These are phyloP conservation scores for Nasonovia ribisnigri DNA, from an alignment of 2,888 invertebrate genomes.

Conservation along the genomic window DNA sequence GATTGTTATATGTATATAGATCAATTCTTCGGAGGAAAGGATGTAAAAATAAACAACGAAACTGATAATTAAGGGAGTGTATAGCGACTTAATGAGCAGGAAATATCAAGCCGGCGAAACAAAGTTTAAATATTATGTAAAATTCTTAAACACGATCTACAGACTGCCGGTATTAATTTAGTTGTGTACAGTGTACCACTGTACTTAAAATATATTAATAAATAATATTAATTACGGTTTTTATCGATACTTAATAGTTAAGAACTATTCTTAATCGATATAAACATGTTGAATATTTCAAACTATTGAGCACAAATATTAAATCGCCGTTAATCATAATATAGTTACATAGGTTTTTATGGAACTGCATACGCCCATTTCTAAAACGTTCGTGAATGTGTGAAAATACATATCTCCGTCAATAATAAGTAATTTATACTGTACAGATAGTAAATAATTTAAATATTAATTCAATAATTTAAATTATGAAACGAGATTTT, in stretches of 20 bases:
- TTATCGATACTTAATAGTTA: neutral
- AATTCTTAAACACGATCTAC: neutral
- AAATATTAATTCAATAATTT: conserved; percentile 28
- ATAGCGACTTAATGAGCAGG: neutral
- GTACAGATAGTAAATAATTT: conserved; percentile 6
- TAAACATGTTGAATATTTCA: neutral
- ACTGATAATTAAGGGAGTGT: neutral
- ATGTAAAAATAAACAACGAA: neutral
- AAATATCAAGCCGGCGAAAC: neutral
- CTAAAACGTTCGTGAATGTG: neutral
- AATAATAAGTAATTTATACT: conserved; percentile 19
- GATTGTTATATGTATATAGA: no score
- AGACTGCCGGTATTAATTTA: neutral
- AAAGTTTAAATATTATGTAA: neutral
- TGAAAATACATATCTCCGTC: neutral
- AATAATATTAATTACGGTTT: neutral
- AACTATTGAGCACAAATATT: neutral
- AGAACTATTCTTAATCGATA: neutral
- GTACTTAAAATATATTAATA: neutral
- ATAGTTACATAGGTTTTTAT: neutral
- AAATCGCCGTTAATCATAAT: conserved; percentile 6
- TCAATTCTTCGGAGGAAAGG: neutral
- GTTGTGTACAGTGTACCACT: neutral
- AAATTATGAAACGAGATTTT: neutral
- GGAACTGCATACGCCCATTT: conserved; percentile 14